Conservation (phyloP, 2,888 invertebrate genomes). For the Sphinx pinastri region DNA sequence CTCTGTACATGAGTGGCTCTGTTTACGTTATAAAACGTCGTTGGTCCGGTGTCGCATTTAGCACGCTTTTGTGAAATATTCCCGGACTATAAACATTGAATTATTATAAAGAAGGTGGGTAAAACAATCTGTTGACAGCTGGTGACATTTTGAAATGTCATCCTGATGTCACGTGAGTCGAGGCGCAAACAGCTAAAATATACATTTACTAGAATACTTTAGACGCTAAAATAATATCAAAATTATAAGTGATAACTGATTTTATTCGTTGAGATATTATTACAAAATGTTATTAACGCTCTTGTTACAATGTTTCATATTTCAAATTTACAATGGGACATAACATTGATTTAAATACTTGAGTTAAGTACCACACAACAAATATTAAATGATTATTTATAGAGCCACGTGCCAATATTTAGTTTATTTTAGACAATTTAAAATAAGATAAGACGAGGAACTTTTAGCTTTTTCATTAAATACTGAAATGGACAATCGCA, state of each 20-base stretch:
- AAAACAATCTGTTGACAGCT: constrained; percentile 17
- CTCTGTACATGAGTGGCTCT: constrained; percentile 23
- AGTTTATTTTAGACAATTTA: too few species aligned
- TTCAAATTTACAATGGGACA: too few species aligned
- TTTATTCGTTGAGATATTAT: background rate
- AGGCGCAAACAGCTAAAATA: background rate
- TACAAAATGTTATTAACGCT: too few species aligned
- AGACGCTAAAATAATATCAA: background rate
- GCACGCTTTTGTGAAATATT: constrained; percentile 14
- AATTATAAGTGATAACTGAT: background rate
- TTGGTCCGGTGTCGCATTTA: constrained; percentile 18
- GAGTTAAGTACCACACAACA: too few species aligned
- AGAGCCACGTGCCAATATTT: too few species aligned
- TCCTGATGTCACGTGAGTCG: background rate
- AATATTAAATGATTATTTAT: too few species aligned
- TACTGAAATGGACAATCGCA: too few species aligned
- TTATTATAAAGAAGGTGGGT: constrained; percentile 8
- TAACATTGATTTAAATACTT: too few species aligned
- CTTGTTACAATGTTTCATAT: too few species aligned
- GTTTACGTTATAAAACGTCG: constrained; percentile 17
- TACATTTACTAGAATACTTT: background rate
- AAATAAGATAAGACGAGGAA: too few species aligned
- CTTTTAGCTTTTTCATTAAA: too few species aligned
- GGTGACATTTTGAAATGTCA: constrained; percentile 7
- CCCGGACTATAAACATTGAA: constrained; percentile 8